phyloP scores from a whole-genome alignment of 2,113 vertebrate genomes.

The Sardina pilchardus region DNA sequence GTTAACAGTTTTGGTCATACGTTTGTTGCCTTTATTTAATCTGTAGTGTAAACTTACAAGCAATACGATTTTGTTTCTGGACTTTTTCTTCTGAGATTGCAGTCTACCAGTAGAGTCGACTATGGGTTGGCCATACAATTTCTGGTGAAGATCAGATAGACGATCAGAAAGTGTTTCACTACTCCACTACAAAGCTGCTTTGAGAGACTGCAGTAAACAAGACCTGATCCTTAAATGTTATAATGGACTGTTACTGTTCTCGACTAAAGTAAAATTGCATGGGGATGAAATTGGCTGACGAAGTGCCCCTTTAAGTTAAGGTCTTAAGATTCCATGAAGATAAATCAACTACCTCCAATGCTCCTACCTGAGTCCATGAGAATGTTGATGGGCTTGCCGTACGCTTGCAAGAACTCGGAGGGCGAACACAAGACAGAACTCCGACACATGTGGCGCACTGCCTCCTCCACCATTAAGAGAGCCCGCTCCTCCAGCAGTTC shows the following conservation, averaged over 20 bases:
- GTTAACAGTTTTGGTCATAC: neutral
- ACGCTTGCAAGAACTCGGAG: slow-evolving; percentile 28
- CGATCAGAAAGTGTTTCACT: neutral
- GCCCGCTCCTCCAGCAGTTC: neutral
- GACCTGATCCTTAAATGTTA: neutral
- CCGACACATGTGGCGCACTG: slow-evolving; percentile 24
- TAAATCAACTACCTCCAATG: neutral
- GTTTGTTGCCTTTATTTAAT: neutral
- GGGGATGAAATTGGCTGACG: neutral
- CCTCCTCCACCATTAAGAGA: slow-evolving; percentile 27
- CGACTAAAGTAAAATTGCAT: neutral
- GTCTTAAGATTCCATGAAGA: neutral
- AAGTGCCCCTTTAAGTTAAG: neutral
- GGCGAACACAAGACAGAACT: slow-evolving; percentile 26
- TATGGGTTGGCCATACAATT: slow-evolving; percentile 31
- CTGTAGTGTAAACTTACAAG: neutral
- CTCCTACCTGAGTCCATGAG: slow-evolving; percentile 38
- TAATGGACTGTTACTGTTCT: neutral
- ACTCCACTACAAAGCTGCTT: neutral
- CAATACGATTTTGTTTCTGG: neutral
- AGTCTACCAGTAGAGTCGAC: slow-evolving; percentile 31
- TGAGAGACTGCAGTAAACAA: neutral
- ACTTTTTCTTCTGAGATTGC: neutral
- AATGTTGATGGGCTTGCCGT: slow-evolving; percentile 29
- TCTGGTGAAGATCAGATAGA: slow-evolving; percentile 5